Evolutionary conservation across 1,140 invertebrate genomes (phyloP).

Genomic region (Chrysoperla carnea): DNA sequence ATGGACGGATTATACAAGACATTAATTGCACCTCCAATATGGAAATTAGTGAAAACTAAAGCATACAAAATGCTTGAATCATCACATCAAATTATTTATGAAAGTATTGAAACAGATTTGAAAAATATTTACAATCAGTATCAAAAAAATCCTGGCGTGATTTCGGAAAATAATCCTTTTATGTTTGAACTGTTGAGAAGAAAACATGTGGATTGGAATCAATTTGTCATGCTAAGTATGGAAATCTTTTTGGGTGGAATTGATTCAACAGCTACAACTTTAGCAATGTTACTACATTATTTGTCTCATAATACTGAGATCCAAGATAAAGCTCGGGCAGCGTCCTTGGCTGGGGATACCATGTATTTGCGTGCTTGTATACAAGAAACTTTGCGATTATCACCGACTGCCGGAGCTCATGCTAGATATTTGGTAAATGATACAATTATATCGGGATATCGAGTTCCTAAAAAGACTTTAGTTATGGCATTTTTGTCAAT

Average conservation of each 20-base stretch:
- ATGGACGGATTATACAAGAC: constrained; percentile 23
- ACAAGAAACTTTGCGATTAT: constrained; percentile 42
- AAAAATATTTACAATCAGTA: background rate
- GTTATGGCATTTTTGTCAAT: constrained; percentile 26
- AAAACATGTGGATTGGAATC: constrained; percentile 12
- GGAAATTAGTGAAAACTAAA: constrained; percentile 20
- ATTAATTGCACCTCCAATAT: constrained; percentile 19
- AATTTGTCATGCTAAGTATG: constrained; percentile 17
- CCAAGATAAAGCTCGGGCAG: constrained; percentile 10
- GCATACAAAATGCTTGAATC: constrained; percentile 19
- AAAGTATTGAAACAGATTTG: constrained; percentile 5
- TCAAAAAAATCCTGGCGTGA: constrained; percentile 5
- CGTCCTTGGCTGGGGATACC: constrained; percentile 3
- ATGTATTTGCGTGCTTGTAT: constrained; percentile 43
- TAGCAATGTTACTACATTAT: constrained; percentile 14
- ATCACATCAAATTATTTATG: constrained; percentile 15
- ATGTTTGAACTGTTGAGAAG: constrained; percentile 17
- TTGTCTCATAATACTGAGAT: constrained; percentile 10
- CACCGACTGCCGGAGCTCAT: constrained; percentile 25
- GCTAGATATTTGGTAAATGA: constrained; percentile 24
- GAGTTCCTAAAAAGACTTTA: constrained; percentile 26
- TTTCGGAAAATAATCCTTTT: constrained; percentile 12
- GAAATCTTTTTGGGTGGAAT: constrained; percentile 24
- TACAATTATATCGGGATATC: constrained; percentile 23
- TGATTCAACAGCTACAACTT: constrained; percentile 18